Base-by-base conservation (phyloP, 2,888 invertebrate genomes). In the Ormyrus nitidulus region DNA sequence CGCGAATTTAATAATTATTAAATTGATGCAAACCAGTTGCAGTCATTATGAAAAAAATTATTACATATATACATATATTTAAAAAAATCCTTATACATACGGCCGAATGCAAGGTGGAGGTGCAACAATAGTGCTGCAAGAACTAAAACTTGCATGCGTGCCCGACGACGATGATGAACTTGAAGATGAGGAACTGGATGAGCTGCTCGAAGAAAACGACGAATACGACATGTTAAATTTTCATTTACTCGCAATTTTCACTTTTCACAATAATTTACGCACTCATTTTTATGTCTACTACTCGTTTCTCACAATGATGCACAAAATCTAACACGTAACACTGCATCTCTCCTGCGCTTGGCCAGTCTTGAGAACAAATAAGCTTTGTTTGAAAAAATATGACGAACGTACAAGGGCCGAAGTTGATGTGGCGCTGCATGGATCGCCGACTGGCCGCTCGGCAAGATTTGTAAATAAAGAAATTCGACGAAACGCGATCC, bases 401-500 rank as follows among this genome's bases (percentile, higher is more conserved):
- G 34, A 34, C 34, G 34, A 34, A 34, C 34, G 34, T 34, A 34
- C 34, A 34, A 34, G 34, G 34, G 34, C 34, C 34, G 34, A 34
- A 34, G 34, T 34, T 34, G 4, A 4, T 34, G 34, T 34, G 34
- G 34, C 34, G 34, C 34, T 34, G 19, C 2, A 19, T 19, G 34
- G 34, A 34, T 34, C 4, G 34, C 34, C 34, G 34, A 34, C 34
- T 34, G 34, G 34, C 34, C 34, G 2, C 34, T 61, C 61, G 64
- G 6, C 48, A 5, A 65, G 65, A 71, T 59, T 71, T 71, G 72
- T 78, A 72, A 78, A 72, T 68, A 78, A 49, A 11, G 13, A 8
- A 49, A 6, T 78, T 78, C 78, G 51, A 13, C 44, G 78, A 78
- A 78, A 66, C 53, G 61, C 72, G 61, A 51, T 53, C 58, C 8